phyloP scores from a whole-genome alignment of 1,140 invertebrate species.

The Pinna nobilis region DNA sequence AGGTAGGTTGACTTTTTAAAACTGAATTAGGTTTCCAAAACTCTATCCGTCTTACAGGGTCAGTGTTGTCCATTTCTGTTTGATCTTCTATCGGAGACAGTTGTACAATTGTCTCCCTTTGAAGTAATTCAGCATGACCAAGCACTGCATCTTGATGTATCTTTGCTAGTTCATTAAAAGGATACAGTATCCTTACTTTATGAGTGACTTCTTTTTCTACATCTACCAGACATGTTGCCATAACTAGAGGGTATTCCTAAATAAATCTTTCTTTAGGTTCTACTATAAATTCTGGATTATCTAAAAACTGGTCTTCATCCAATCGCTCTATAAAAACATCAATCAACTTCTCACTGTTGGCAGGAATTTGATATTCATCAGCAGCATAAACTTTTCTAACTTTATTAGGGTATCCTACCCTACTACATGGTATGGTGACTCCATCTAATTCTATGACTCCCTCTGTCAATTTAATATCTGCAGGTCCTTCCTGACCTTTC shows the following conservation, averaged over 20 bases:
- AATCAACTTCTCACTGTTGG: background rate
- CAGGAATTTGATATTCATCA: conserved; percentile 5
- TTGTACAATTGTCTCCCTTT: background rate
- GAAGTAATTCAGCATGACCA: conserved; percentile 16
- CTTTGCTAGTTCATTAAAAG: conserved; percentile 2
- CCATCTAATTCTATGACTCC: conserved; percentile 13
- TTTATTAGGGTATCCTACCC: conserved; percentile 12
- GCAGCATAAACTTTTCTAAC: background rate
- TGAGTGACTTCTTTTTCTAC: background rate
- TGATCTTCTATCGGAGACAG: conserved; percentile 5
- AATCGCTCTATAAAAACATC: background rate
- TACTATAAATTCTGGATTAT: conserved; percentile 7
- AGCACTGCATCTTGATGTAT: conserved; percentile 16
- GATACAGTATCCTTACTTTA: conserved; percentile 7
- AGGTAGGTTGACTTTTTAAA: background rate
- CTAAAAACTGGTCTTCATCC: background rate
- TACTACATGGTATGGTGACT: background rate
- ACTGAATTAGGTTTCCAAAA: background rate
- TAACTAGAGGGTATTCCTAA: conserved; percentile 8
- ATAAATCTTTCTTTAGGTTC: conserved; percentile 16
- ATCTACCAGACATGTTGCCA: conserved; percentile 11
- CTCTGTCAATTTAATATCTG: conserved; percentile 12
- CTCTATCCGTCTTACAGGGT: conserved; percentile 10
- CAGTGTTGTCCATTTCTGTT: background rate
- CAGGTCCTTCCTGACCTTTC: conserved; percentile 25